These are phyloP conservation scores for Hydrolagus colliei DNA, from an alignment of 2,797 vertebrate species.

Conservation along the genomic window DNA sequence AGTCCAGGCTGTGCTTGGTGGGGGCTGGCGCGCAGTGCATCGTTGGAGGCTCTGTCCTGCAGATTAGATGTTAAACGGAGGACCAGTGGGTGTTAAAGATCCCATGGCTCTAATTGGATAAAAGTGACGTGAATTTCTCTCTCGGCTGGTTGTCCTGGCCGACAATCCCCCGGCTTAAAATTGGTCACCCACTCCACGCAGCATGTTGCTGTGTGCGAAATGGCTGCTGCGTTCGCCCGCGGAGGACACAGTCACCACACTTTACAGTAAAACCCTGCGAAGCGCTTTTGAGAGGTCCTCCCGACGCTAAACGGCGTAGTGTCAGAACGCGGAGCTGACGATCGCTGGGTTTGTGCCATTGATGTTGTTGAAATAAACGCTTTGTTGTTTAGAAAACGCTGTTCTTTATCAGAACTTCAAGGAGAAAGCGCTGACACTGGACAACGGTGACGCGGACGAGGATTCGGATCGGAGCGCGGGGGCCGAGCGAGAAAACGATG, in stretches of 20 bases:
- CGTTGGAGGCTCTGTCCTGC: neutral
- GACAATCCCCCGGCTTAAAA: neutral
- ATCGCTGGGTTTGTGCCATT: neutral
- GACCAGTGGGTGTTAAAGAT: neutral
- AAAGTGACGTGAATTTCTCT: neutral
- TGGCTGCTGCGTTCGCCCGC: neutral
- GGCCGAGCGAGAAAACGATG: conserved; percentile 58
- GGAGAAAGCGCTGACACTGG: conserved; percentile 72
- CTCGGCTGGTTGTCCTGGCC: neutral
- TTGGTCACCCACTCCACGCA: too few relatives aligned
- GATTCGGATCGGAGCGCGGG: conserved; percentile 88
- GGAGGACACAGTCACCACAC: neutral
- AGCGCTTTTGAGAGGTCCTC: neutral
- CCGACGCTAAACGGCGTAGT: neutral
- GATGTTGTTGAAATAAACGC: neutral
- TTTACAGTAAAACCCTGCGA: neutral
- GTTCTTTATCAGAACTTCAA: conserved; percentile 94
- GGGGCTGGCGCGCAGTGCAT: neutral
- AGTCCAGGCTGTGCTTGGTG: neutral
- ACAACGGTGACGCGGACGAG: conserved; percentile 53
- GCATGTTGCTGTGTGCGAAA: neutral
- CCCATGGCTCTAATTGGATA: neutral
- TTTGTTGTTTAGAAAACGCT: conserved; percentile 71
- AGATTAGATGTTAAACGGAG: neutral
- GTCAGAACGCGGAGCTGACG: neutral